A percentile compares a stretch with the other conserved stretches of the same genome.
Conservation (phyloP, 2,797 vertebrate species). For the Amniataba percoides region DNA sequence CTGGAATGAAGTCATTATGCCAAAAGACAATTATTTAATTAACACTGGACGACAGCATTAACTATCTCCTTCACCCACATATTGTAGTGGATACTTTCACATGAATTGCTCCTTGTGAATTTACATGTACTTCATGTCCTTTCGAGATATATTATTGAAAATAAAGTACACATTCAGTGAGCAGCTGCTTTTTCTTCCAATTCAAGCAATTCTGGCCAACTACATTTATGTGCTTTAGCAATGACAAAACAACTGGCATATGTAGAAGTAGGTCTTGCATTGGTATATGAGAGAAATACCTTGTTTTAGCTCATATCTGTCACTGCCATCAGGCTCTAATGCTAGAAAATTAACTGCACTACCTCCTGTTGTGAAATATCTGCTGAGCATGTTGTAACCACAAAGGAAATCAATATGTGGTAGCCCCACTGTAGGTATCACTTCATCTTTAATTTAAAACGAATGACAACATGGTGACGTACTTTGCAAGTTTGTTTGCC, state of each 20-base stretch:
- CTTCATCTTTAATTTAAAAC: conserved; percentile 23
- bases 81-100: neutral
- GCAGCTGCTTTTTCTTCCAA: conserved; percentile 1
- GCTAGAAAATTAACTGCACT: neutral
- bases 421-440: neutral
- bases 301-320: neutral
- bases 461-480: neutral
- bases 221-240: too few species aligned
- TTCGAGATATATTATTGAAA: neutral
- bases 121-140: neutral
- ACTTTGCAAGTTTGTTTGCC: neutral
- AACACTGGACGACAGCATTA: neutral
- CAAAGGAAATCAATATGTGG: neutral
- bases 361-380: conserved; percentile 36
- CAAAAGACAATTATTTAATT: neutral
- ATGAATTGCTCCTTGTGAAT: neutral
- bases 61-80: neutral
- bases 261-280: neutral
- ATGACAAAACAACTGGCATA: neutral
- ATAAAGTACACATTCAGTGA: conserved; percentile 20
- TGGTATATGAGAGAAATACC: neutral
- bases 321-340: neutral
- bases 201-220: neutral
- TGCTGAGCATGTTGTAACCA: neutral
- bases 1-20: neutral